Conservation (phyloP, 2,888 invertebrate species). For the Eristalis pertinax region DNA sequence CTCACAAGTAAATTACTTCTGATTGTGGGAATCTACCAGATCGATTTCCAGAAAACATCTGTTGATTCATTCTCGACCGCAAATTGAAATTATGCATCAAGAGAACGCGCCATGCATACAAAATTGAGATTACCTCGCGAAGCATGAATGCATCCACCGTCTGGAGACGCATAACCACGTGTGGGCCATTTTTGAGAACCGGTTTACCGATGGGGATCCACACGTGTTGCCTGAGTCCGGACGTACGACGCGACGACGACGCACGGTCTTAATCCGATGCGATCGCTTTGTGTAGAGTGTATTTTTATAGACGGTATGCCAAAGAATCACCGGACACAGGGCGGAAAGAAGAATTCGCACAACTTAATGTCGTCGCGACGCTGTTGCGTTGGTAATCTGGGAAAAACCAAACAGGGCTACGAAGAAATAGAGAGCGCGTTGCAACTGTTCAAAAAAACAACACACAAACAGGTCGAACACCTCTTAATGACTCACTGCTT, state of each 20-base stretch:
- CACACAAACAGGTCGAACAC: no score
- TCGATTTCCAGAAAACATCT: constrained; percentile 19
- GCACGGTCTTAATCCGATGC: neutral
- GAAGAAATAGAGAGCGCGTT: neutral
- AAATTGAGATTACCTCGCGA: constrained; percentile 3
- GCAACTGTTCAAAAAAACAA: no score
- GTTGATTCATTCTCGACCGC: constrained; percentile 36
- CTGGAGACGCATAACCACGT: neutral
- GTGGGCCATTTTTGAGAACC: neutral
- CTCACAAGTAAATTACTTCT: neutral
- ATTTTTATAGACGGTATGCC: neutral
- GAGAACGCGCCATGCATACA: constrained; percentile 5
- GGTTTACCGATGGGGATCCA: neutral
- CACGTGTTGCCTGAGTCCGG: neutral
- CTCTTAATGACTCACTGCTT: no score
- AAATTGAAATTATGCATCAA: constrained; percentile 30
- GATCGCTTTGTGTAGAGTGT: neutral
- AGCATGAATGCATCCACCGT: neutral
- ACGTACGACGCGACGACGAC: no score
- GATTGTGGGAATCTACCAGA: constrained; percentile 41
- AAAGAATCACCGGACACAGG: neutral
- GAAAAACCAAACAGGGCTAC: neutral
- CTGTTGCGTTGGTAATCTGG: neutral
- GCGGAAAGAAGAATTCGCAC: neutral
- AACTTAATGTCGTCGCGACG: neutral